phyloP scores from a whole-genome alignment of 2,888 invertebrate genomes.

The Plagodis dolabraria region DNA sequence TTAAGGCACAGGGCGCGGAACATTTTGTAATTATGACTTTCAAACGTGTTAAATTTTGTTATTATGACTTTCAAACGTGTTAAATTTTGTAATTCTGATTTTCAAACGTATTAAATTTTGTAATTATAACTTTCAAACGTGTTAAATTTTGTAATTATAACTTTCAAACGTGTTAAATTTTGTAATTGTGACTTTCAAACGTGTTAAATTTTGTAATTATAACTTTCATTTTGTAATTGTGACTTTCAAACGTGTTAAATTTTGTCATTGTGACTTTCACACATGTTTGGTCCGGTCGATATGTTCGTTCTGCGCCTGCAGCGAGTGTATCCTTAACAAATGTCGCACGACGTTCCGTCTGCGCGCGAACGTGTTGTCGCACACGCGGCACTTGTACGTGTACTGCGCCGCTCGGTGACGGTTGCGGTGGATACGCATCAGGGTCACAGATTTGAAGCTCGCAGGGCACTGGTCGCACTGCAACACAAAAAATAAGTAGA shows the following conservation, averaged over 20 bases:
- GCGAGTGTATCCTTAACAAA: constrained; percentile 59
- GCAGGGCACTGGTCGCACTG: constrained; percentile 71
- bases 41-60: neutral
- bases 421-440: constrained; percentile 70
- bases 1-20: too few relatives aligned
- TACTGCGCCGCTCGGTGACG: constrained; percentile 63
- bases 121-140: constrained; percentile 8
- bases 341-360: constrained; percentile 70
- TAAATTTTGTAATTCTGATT: constrained; percentile 14
- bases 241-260: neutral
- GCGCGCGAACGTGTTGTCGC: constrained; percentile 63
- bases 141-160: constrained; percentile 14
- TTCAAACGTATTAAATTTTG: neutral
- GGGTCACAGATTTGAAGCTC: constrained; percentile 66
- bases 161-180: neutral
- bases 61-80: constrained; percentile 8
- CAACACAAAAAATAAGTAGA: constrained; percentile 12
- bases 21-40: too few relatives aligned
- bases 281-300: constrained; percentile 52
- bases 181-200: constrained; percentile 2
- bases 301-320: constrained; percentile 51
- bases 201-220: constrained; percentile 20
- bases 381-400: constrained; percentile 58
- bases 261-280: constrained; percentile 1
- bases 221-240: too few relatives aligned